Conservation (phyloP, 2,797 vertebrate genomes). For the Eleutherodactylus coqui region DNA sequence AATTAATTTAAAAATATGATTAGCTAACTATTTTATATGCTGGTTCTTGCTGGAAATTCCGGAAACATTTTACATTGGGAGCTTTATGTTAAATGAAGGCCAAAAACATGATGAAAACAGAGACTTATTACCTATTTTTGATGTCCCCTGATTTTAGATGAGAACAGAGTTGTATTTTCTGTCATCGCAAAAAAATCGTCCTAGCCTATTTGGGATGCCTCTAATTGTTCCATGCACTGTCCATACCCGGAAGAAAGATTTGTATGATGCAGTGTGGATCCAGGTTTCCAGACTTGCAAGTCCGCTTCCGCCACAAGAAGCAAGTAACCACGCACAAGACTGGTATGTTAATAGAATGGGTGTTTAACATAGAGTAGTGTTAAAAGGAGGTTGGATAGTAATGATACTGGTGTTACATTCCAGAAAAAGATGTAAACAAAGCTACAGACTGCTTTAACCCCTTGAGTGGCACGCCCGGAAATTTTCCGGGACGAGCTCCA, state of each 20-base stretch:
- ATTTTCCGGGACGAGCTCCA: no score
- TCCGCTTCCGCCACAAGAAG: constrained; percentile 96
- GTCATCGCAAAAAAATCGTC: constrained; percentile 96
- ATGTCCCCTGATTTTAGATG: constrained; percentile 79
- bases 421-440: neutral
- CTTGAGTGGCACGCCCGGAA: no score
- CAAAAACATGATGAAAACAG: no score
- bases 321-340: constrained; percentile 98
- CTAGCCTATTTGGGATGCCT: constrained; percentile 97
- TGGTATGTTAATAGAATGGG: constrained; percentile 79
- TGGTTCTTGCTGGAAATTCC: no score
- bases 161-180: constrained; percentile 96
- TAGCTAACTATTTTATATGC: no score
- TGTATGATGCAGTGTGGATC: constrained; percentile 96
- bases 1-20: no score
- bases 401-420: neutral
- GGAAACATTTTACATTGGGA: no score
- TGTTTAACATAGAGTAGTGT: neutral
- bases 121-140: neutral
- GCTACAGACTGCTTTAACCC: no score
- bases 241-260: constrained; percentile 90
- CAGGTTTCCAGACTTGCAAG: constrained; percentile 97
- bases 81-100: no score
- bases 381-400: neutral
- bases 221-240: constrained; percentile 97